phyloP scores from a whole-genome alignment of 2,888 invertebrate species.

The Prosapia bicincta region DNA sequence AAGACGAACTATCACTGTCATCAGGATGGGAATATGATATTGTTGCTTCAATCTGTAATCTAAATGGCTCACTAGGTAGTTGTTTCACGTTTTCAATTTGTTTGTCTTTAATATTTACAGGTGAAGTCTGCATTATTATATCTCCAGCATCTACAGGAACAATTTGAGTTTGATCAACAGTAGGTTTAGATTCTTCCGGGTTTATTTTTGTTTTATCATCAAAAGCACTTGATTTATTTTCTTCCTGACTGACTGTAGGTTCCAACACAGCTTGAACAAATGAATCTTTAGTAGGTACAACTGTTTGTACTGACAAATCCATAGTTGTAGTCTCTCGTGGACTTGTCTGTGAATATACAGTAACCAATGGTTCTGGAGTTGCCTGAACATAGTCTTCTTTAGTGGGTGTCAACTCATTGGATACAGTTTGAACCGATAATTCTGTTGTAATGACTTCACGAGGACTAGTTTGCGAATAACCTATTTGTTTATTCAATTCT shows the following conservation, averaged over 20 bases:
- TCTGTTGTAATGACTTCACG: conserved; percentile 19
- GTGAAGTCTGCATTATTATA: background rate
- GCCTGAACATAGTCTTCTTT: conserved; percentile 19
- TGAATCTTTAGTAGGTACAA: conserved; percentile 40
- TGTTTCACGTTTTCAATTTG: background rate
- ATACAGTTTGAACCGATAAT: conserved; percentile 24
- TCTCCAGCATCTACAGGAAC: background rate
- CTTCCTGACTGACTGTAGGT: background rate
- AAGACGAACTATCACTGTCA: background rate
- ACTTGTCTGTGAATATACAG: background rate
- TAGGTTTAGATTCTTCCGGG: background rate
- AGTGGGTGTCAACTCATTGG: conserved; percentile 40
- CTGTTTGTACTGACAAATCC: conserved; percentile 9
- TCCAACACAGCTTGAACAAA: conserved; percentile 42
- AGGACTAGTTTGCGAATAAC: conserved; percentile 54
- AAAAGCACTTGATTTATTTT: background rate
- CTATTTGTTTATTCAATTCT: conserved; percentile 39
- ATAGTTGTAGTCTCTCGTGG: background rate
- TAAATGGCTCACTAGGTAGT: background rate
- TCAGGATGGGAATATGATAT: background rate
- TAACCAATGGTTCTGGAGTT: background rate
- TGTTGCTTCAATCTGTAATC: background rate
- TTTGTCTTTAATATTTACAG: conserved; percentile 9
- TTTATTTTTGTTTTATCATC: background rate
- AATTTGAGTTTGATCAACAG: background rate